Evolutionary conservation across 37 sponge, comb jelly and placozoan species (phyloP).

Genomic region (Petrosia ficiformis): DNA sequence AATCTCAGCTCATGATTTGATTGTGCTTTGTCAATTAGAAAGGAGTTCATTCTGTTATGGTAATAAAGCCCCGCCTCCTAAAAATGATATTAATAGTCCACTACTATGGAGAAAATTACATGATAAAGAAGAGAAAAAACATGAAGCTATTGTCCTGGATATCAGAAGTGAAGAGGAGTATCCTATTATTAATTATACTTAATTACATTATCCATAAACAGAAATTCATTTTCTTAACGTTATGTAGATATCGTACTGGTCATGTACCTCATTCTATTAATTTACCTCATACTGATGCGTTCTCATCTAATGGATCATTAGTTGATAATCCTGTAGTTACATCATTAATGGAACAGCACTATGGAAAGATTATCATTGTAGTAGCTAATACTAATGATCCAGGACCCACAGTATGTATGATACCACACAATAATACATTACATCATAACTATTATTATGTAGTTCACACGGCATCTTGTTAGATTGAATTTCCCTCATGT

Average conservation of each 20-base stretch:
- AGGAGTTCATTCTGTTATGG: slow-evolving; percentile 35
- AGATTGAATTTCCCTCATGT: slow-evolving; percentile 61
- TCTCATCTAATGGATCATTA: slow-evolving; percentile 56
- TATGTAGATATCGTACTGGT: slow-evolving; percentile 49
- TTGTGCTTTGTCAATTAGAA: slow-evolving; percentile 58
- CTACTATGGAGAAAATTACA: not conserved
- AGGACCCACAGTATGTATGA: slow-evolving; percentile 35
- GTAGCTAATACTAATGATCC: slow-evolving; percentile 55
- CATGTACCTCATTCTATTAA: slow-evolving; percentile 72
- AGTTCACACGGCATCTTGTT: slow-evolving; percentile 88
- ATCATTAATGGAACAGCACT: slow-evolving; percentile 14
- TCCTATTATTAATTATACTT: slow-evolving; percentile 14
- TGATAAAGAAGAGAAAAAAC: slow-evolving; percentile 5
- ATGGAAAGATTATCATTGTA: slow-evolving; percentile 42
- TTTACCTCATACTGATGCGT: slow-evolving; percentile 63
- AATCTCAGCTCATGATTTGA: slow-evolving; percentile 72
- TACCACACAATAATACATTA: not conserved
- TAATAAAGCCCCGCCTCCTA: slow-evolving; percentile 1
- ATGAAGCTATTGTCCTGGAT: slow-evolving; percentile 54
- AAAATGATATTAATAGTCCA: not conserved
- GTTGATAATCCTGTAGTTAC: not conserved
- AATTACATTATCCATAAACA: not conserved
- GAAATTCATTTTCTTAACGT: not conserved
- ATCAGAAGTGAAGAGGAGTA: slow-evolving; percentile 76
- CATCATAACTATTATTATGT: not conserved